Conservation (phyloP, 2,888 invertebrate genomes). For the Trissoscelio sp. region DNA sequence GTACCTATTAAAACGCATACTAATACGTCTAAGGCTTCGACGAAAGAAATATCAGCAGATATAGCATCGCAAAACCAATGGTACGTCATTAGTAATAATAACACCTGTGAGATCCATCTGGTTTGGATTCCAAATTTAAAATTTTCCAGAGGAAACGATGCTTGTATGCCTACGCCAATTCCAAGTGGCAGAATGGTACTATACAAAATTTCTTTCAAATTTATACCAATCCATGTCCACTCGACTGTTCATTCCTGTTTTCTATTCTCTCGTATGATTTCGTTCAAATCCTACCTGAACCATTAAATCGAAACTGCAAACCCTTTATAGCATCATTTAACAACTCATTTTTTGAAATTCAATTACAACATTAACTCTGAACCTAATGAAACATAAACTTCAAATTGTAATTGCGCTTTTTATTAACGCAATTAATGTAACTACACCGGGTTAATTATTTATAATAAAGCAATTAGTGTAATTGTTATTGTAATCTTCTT, state of each 20-base stretch:
- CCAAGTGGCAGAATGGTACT: conserved; percentile 79
- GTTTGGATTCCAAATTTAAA: conserved; percentile 72
- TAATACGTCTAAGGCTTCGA: conserved; percentile 79
- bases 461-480: conserved; percentile 24
- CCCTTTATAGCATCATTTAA: too few relatives aligned
- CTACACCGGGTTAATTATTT: background rate
- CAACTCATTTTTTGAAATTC: too few relatives aligned
- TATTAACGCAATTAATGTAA: background rate
- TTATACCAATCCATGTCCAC: too few relatives aligned
- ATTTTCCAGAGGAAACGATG: conserved; percentile 64
- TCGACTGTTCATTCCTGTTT: too few relatives aligned
- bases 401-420: background rate
- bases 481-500: conserved; percentile 5
- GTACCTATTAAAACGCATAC: conserved; percentile 79
- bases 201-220: conserved; percentile 78
- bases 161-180: conserved; percentile 77
- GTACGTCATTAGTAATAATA: conserved; percentile 79
- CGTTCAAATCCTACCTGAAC: too few relatives aligned
- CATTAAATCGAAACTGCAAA: too few relatives aligned
- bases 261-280: too few relatives aligned
- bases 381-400: conserved; percentile 20
- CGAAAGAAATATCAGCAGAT: conserved; percentile 78
- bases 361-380: too few relatives aligned
- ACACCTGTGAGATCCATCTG: conserved; percentile 77
- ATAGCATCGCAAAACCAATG: conserved; percentile 82